Conservation (phyloP, 2,113 vertebrate genomes). For the Perognathus longimembris region DNA sequence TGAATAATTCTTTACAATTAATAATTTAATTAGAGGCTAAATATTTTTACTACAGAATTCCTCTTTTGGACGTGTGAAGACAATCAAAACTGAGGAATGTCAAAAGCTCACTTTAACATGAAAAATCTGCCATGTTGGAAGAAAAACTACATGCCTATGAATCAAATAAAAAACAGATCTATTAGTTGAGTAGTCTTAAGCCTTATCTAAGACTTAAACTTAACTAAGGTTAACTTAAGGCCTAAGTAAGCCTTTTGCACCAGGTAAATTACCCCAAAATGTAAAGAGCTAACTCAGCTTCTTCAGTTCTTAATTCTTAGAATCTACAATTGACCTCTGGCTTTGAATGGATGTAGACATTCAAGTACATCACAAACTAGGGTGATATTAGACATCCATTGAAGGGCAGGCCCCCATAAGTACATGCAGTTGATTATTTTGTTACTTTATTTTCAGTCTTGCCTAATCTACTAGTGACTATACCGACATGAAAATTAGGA, state of each 20-base stretch:
- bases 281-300: neutral
- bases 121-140: neutral
- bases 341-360: neutral
- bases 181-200: neutral
- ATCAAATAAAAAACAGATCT: neutral
- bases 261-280: neutral
- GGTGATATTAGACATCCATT: neutral
- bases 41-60: constrained; percentile 1
- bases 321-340: neutral
- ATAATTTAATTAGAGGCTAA: neutral
- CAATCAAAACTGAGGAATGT: neutral
- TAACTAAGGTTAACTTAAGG: too few relatives aligned
- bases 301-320: neutral
- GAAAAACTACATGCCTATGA: neutral
- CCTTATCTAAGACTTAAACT: too few relatives aligned
- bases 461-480: neutral
- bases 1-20: neutral
- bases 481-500: neutral
- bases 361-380: neutral
- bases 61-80: neutral
- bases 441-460: neutral
- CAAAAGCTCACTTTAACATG: neutral
- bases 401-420: neutral
- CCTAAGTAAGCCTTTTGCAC: neutral
- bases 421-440: neutral